phyloP scores from a whole-genome alignment of 2,888 invertebrate genomes.

The Abrostola tripartita region DNA sequence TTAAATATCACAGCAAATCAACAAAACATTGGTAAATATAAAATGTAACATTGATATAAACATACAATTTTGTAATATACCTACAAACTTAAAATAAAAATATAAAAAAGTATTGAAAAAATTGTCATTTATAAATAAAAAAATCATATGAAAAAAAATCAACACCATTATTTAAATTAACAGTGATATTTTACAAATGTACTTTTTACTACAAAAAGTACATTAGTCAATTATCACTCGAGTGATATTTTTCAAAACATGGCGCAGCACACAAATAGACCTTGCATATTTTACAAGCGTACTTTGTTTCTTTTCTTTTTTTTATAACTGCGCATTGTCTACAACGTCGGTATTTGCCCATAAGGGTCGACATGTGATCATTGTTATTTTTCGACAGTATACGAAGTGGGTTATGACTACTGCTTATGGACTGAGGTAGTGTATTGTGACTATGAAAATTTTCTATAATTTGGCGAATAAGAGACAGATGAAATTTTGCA shows the following conservation, averaged over 20 bases:
- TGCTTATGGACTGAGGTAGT: slow-evolving; percentile 1
- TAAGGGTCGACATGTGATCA: slow-evolving; percentile 24
- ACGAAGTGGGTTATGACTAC: slow-evolving; percentile 19
- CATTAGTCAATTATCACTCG: no score
- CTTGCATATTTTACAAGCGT: slow-evolving; percentile 6
- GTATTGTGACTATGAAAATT: slow-evolving; percentile 7
- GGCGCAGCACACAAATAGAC: slow-evolving; percentile 9
- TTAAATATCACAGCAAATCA: no score
- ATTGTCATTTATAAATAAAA: no score
- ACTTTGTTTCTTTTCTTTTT: slow-evolving; percentile 8
- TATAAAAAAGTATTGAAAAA: no score
- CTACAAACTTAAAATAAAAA: no score
- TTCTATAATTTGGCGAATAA: slow-evolving; percentile 24
- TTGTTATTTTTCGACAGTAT: slow-evolving; percentile 16
- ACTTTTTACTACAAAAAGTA: no score
- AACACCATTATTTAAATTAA: no score
- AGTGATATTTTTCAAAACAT: slow-evolving; percentile 12
- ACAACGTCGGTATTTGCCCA: slow-evolving; percentile 2
- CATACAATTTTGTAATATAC: no score
- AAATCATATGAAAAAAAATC: no score
- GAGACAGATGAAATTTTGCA: slow-evolving; percentile 10
- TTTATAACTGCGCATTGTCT: slow-evolving; percentile 7
- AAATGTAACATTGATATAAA: no score
- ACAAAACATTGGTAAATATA: no score
- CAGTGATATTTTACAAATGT: slow-evolving; percentile 22